Base-by-base conservation (phyloP, 1,140 invertebrate species). In the Trichonephila inaurata region DNA sequence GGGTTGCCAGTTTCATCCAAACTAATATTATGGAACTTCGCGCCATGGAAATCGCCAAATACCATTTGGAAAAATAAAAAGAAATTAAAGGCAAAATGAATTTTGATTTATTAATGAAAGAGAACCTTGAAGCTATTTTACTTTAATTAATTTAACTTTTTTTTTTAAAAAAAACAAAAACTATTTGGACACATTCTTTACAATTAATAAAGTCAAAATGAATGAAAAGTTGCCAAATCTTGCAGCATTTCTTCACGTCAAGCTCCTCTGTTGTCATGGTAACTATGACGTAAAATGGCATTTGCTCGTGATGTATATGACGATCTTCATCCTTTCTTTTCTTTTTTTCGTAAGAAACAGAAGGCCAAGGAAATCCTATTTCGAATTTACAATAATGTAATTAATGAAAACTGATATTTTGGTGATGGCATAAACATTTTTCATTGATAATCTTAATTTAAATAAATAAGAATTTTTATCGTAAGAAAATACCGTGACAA, bases 201-300 rank as follows among this genome's bases (percentile, higher is more conserved):
- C 14, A 77, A 33, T 77, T 18, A 33, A 33, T 5, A 40, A 18
- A 77, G 18, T 40, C 18, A 40, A 77, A 33, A 33, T 40, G 4
- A 40, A 16, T 40, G 72, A 77, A 77, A 77, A 77, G 28, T 33
- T 33, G 72, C 72, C 72, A 77, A 77, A 77, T 77, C 6, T 77
- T 77, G 72, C 33, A 77, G 28, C 28, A 33, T 16, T 40, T 33
- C 72, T 33, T 77, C 72, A 40, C 5, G 51, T 16, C 16, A 77
- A 77, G 72, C 72, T 19, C 28, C 33, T 16, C 72, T 18, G 72
- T 77, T 77, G 72, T 64, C 72, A 33, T 77, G 28, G 28, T 28
- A 77, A 77, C 72, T 28, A 16, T 77, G 72, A 77, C 72, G 72
- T 77, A 77, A 51, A 51, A 10, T 51, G 51, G 10, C 51, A 51